Base-by-base conservation (phyloP, 2,888 invertebrate species). In the Caenorhabditis panamensis region DNA sequence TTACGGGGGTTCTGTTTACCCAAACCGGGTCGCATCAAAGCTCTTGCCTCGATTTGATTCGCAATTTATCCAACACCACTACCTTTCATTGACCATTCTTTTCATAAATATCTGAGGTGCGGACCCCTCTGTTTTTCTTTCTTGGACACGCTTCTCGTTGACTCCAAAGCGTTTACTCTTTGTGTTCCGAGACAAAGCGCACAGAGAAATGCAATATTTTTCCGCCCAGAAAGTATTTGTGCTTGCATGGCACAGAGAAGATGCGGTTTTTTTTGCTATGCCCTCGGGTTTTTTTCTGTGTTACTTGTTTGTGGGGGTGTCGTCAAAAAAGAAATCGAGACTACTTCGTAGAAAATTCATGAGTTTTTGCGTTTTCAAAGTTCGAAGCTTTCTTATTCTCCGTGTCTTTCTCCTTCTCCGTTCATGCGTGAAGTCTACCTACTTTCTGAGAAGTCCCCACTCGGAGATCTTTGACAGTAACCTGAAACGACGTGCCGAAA, bases 301-400 rank as follows among this genome's bases (percentile, higher is more conserved):
- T 44, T 56, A 54, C 62, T 71, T 62, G 67, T 67, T 67, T 67
- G 44, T 58, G 58, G 67, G 44, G 62, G 31, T 26, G 41, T 44
- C 41, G 24, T 56, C 13, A 11, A n/a, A 8, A n/a, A 41, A 31
- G 47, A 64, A 54, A 72, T 68, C 59, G 49, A 56, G 54, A 41
- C 41, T 41, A 56, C 49, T 28, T 13, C 24, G 37, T 44, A 18
- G 37, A 49, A 72, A 63, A 31, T 56, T 36, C 49, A 72, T 72
- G 47, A 63, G 63, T 72, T 72, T 72, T 49, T 64, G 26, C 8
- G 41, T 41, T 41, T 41, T 41, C 41, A 72, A 58, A 53, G 18
- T 72, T 44, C 36, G 18, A 13, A 9, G 5, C 47, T 20, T 20
- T 56, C 20, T 41, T 20, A n/a, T 6, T 1, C 16, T 20, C 18